Evolutionary conservation across 2,888 invertebrate species (phyloP).

Genomic region (Cryptocephalus moraei): DNA sequence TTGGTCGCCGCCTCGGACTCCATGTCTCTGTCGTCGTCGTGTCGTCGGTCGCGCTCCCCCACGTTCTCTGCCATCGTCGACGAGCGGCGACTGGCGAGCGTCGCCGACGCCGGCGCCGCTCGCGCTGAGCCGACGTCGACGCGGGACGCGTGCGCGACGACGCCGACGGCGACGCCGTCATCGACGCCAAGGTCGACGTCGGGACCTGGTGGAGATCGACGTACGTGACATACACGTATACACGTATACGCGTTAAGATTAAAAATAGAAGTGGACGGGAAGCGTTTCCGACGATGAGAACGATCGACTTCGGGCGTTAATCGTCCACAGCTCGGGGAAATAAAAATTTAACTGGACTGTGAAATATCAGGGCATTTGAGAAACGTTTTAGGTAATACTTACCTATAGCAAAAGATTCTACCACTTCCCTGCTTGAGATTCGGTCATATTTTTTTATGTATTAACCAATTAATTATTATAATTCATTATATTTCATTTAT

Average conservation of each 20-base stretch:
- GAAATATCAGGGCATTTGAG: too few species aligned
- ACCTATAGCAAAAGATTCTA: too few species aligned
- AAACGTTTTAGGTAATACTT: too few species aligned
- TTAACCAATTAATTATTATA: too few species aligned
- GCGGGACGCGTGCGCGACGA: conserved; percentile 28
- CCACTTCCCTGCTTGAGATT: too few species aligned
- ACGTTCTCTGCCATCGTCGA: conserved; percentile 18
- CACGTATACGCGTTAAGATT: conserved; percentile 16
- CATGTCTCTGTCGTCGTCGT: conserved; percentile 18
- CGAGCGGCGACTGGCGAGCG: conserved; percentile 4
- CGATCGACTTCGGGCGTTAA: too few species aligned
- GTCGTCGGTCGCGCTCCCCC: conserved; percentile 16
- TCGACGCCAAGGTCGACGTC: conserved; percentile 4
- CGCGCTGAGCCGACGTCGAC: conserved; percentile 25
- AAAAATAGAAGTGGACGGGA: too few species aligned
- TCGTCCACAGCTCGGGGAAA: too few species aligned
- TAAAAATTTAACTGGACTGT: too few species aligned
- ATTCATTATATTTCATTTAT: too few species aligned
- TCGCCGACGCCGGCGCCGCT: background rate
- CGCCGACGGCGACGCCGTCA: conserved; percentile 9
- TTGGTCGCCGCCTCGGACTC: conserved; percentile 49
- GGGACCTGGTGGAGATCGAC: conserved; percentile 4
- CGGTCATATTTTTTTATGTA: too few species aligned
- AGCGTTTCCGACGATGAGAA: too few species aligned
- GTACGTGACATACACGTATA: conserved; percentile 21